Conservation (phyloP, 2,888 invertebrate genomes). For the Alsophila aescularia region DNA sequence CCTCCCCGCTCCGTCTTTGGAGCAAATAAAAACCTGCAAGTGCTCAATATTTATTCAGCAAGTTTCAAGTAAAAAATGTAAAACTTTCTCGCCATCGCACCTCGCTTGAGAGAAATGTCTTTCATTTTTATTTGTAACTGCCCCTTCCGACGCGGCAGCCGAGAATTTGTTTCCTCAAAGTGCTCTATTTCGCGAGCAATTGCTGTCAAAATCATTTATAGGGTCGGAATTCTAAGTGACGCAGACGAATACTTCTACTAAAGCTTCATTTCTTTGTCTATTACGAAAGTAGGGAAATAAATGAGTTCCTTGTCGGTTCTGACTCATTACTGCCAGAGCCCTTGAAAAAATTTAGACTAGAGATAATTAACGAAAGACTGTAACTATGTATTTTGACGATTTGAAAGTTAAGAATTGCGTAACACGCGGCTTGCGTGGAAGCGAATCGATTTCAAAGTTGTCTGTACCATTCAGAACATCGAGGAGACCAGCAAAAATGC, state of each 20-base stretch:
- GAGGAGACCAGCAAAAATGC: neutral
- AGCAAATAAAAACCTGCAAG: slow-evolving; percentile 1
- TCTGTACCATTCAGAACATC: too few species aligned
- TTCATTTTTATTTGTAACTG: slow-evolving; percentile 15
- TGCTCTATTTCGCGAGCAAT: slow-evolving; percentile 31
- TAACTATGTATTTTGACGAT: too few species aligned
- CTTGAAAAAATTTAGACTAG: neutral
- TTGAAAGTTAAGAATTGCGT: too few species aligned
- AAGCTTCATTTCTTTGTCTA: slow-evolving; percentile 5
- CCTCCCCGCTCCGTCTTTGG: neutral
- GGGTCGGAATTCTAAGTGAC: slow-evolving; percentile 17
- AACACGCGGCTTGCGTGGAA: too few species aligned
- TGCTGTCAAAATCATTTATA: slow-evolving; percentile 34
- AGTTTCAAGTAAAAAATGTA: neutral
- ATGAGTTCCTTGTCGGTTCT: neutral
- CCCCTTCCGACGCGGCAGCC: slow-evolving; percentile 5
- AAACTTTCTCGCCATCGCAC: neutral
- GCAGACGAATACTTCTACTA: slow-evolving; percentile 13
- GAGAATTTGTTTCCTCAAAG: slow-evolving; percentile 30
- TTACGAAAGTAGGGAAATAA: slow-evolving; percentile 12
- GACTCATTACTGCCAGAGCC: neutral
- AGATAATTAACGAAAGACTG: neutral
- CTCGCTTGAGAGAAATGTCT: slow-evolving; percentile 11
- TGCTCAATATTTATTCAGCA: slow-evolving; percentile 12
- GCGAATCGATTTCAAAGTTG: too few species aligned